Conservation (phyloP, 2,797 vertebrate species). For the Sphenodon punctatus region DNA sequence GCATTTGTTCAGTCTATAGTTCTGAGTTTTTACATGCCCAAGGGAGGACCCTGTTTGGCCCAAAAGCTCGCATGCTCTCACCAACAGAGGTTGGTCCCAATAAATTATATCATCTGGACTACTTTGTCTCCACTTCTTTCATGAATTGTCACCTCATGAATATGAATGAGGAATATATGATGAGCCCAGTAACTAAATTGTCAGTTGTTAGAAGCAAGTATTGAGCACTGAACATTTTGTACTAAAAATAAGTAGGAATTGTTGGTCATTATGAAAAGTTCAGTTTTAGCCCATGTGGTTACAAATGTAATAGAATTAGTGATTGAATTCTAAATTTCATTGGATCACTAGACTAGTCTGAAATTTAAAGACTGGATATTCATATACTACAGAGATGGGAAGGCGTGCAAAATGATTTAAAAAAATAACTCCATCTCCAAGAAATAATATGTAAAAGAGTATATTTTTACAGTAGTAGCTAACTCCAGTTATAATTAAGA, state of each 20-base stretch:
- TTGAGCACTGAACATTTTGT: not conserved
- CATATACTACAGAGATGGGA: not conserved
- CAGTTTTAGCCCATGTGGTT: not conserved
- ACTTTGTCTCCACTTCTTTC: not conserved
- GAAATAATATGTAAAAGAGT: not conserved
- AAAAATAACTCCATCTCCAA: not conserved
- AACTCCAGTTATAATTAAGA: not conserved
- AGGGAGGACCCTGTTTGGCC: no score
- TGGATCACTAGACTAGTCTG: not conserved
- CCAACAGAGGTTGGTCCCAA: no score
- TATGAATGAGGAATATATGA: not conserved
- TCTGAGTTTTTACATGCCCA: no score
- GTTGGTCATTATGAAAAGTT: fast-evolving
- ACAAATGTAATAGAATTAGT: not conserved
- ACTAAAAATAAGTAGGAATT: not conserved
- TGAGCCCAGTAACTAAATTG: not conserved
- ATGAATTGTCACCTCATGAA: not conserved
- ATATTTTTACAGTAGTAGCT: not conserved
- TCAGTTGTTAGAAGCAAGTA: not conserved
- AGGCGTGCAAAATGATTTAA: not conserved
- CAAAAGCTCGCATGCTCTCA: no score
- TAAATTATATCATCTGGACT: no score
- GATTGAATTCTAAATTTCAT: not conserved
- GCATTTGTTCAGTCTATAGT: no score
- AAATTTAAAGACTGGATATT: not conserved